Percentiles rank a stretch among this genome's conserved stretches.
Conservation (phyloP, 2,888 invertebrate genomes). For the Emesis furor region DNA sequence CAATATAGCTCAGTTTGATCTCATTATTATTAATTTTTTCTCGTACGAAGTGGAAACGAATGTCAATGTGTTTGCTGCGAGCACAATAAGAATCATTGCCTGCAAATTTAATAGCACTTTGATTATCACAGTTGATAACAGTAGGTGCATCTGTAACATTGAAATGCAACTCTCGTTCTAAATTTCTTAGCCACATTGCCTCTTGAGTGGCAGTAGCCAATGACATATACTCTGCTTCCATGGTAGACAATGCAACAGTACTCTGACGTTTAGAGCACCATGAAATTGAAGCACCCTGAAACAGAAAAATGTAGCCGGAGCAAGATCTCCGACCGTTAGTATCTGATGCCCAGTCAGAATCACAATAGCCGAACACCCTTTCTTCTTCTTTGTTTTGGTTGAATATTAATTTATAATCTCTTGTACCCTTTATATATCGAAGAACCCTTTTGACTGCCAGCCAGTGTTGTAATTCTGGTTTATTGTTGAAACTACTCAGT, state of each 20-base stretch:
- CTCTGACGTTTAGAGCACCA: conserved; percentile 73
- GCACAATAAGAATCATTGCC: conserved; percentile 37
- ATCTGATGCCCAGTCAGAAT: conserved; percentile 73
- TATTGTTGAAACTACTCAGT: conserved; percentile 70
- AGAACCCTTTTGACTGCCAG: conserved; percentile 65
- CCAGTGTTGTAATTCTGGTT: conserved; percentile 65
- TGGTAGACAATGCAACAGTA: conserved; percentile 65
- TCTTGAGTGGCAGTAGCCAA: conserved; percentile 66
- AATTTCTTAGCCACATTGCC: conserved; percentile 45
- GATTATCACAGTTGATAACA: conserved; percentile 47
- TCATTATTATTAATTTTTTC: conserved; percentile 44
- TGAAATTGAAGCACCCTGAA: conserved; percentile 73
- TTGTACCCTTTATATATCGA: conserved; percentile 71
- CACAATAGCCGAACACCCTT: conserved; percentile 62
- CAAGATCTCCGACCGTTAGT: conserved; percentile 66
- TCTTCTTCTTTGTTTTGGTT: conserved; percentile 29
- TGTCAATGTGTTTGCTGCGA: conserved; percentile 38
- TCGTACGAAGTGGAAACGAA: conserved; percentile 38
- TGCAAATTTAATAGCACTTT: conserved; percentile 36
- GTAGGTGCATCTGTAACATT: conserved; percentile 3
- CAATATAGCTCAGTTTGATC: background rate
- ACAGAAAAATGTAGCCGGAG: conserved; percentile 72
- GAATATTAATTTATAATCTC: conserved; percentile 42
- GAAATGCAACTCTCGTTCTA: conserved; percentile 55
- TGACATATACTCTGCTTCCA: conserved; percentile 73